Evolutionary conservation across 92 coral and sea anemone species (phyloP).

Genomic region (Umimayanthus kanabou): DNA sequence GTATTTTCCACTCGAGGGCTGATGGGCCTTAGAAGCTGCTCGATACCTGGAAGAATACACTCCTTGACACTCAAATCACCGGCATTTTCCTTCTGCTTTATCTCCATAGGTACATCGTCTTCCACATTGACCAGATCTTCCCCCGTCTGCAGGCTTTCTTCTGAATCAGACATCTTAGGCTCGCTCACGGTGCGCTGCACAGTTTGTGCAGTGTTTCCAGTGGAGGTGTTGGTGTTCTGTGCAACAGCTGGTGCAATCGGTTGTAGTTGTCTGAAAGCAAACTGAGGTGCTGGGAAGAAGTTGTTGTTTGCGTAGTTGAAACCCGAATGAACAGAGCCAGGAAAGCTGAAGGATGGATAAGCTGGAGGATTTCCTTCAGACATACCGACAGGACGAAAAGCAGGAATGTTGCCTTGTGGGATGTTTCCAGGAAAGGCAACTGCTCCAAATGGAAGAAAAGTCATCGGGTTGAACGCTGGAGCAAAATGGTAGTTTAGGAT

Average conservation of each 20-base stretch:
- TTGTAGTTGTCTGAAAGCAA: constrained; percentile 16
- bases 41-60: constrained; percentile 29
- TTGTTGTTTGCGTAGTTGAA: constrained; percentile 24
- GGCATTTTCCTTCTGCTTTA: not conserved
- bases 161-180: constrained; percentile 8
- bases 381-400: not conserved
- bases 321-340: constrained; percentile 8
- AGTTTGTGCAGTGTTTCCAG: not conserved
- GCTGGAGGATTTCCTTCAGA: constrained; percentile 1
- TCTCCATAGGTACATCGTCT: not conserved
- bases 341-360: not conserved
- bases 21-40: constrained; percentile 33
- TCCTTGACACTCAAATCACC: constrained; percentile 22
- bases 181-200: not conserved
- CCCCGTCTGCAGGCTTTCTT: not conserved
- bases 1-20: not conserved
- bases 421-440: constrained; percentile 30
- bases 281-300: constrained; percentile 16
- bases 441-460: constrained; percentile 31
- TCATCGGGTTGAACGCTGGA: constrained; percentile 22
- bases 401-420: not conserved
- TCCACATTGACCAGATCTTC: not conserved
- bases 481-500: not conserved
- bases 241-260: not conserved
- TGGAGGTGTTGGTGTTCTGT: constrained; percentile 1